Conservation (phyloP, 2,888 invertebrate genomes). For the Aphelenchoides bicaudatus region DNA sequence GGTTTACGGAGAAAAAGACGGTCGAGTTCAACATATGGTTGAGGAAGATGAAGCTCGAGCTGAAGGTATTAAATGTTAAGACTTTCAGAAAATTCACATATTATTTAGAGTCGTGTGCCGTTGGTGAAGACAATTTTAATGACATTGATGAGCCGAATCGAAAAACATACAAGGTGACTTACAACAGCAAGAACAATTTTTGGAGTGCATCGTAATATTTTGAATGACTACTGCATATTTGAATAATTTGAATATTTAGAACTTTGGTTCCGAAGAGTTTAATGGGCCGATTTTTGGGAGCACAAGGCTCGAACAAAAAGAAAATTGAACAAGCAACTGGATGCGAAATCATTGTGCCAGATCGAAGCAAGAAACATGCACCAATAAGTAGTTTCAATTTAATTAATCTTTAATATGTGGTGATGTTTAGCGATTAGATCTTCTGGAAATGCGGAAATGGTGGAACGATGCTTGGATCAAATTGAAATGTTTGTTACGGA, state of each 20-base stretch:
- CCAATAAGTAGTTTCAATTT: background rate
- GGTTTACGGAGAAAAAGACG: constrained; percentile 6
- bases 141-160: background rate
- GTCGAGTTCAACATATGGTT: background rate
- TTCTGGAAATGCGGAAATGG: background rate
- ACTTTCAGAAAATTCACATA: too few species aligned
- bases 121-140: background rate
- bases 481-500: constrained; percentile 10
- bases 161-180: background rate
- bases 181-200: constrained; percentile 4
- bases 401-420: background rate
- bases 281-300: constrained; percentile 11
- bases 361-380: background rate
- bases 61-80: too few species aligned
- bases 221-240: background rate
- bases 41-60: constrained; percentile 1
- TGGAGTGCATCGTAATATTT: constrained; percentile 14
- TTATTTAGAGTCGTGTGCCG: too few species aligned
- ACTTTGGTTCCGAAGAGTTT: background rate
- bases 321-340: constrained; percentile 9
- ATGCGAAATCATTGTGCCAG: constrained; percentile 11
- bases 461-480: constrained; percentile 18
- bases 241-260: background rate
- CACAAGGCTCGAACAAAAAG: background rate
- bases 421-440: constrained; percentile 10